A percentile compares a stretch with the other conserved stretches of the same genome.
Evolutionary conservation across 2,797 vertebrate genomes (phyloP).

Genomic region (Poecilia picta): DNA sequence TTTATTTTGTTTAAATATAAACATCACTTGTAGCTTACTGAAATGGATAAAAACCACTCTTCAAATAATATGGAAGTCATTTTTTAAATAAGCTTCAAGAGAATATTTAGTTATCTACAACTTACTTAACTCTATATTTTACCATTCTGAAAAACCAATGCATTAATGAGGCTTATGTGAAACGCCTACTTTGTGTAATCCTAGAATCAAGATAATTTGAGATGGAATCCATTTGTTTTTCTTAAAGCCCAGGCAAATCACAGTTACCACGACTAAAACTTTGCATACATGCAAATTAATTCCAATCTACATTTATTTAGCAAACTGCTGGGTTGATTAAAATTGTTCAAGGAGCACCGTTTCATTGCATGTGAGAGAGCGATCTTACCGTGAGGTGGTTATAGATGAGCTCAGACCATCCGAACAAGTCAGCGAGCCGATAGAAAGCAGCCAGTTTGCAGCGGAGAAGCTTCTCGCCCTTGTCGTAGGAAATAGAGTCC

Average conservation of each 20-base stretch:
- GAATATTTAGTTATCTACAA: not conserved
- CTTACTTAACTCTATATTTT: not conserved
- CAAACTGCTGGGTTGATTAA: not conserved
- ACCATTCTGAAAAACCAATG: not conserved
- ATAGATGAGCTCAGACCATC: slow-evolving; percentile 99
- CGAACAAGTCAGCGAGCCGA: slow-evolving; percentile 92
- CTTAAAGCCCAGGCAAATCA: not conserved
- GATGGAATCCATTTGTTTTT: not conserved
- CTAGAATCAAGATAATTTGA: not conserved
- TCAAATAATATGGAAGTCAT: too few relatives aligned
- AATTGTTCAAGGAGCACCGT: not conserved
- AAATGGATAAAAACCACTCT: too few relatives aligned
- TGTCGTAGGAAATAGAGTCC: slow-evolving; percentile 97
- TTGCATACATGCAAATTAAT: not conserved
- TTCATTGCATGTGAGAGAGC: not conserved
- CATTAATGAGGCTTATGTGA: not conserved
- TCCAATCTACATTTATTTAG: not conserved
- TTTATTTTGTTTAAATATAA: too few relatives aligned
- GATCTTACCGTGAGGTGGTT: slow-evolving; percentile 95
- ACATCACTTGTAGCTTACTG: too few relatives aligned
- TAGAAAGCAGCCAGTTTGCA: slow-evolving; percentile 97
- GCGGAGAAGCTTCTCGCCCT: slow-evolving; percentile 94
- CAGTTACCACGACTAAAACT: not conserved
- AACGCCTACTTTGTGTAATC: not conserved
- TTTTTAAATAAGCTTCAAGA: too few relatives aligned